Evolutionary conservation across 1,140 invertebrate species (phyloP).

Genomic region (Aphidius gifuensis): DNA sequence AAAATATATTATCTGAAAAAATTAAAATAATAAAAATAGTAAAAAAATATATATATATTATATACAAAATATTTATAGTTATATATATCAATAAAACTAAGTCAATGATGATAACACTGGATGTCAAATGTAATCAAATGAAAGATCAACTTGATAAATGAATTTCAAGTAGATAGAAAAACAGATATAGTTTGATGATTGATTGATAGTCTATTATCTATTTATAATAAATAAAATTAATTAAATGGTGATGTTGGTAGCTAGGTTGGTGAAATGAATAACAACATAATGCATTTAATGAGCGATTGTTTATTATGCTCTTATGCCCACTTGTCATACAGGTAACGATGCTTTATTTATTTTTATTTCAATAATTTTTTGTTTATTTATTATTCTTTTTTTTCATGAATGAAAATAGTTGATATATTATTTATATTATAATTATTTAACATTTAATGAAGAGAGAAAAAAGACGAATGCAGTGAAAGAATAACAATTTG

Average conservation of each 20-base stretch:
- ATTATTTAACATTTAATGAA: slow-evolving; percentile 55
- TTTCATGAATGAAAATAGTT: slow-evolving; percentile 58
- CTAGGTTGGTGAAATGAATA: slow-evolving; percentile 56
- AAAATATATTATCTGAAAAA: no score
- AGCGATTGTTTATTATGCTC: slow-evolving; percentile 59
- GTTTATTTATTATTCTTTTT: slow-evolving; percentile 3
- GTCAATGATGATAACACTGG: no score
- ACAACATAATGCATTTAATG: slow-evolving; percentile 59
- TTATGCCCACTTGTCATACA: slow-evolving; percentile 59
- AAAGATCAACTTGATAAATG: no score
- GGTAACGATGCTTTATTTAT: slow-evolving; percentile 54
- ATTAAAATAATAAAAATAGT: no score
- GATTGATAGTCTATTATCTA: no score
- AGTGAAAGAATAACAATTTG: slow-evolving; percentile 51
- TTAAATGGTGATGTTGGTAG: slow-evolving; percentile 43
- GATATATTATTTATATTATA: slow-evolving; percentile 55
- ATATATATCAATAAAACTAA: no score
- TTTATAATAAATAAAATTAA: slow-evolving; percentile 31
- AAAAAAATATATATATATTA: no score
- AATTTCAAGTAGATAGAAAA: no score
- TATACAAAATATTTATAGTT: no score
- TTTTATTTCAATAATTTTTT: not conserved
- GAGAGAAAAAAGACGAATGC: slow-evolving; percentile 49
- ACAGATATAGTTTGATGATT: no score
- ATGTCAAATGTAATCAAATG: no score